phyloP scores from a whole-genome alignment of 2,888 invertebrate species.

The Drosophila putrida region DNA sequence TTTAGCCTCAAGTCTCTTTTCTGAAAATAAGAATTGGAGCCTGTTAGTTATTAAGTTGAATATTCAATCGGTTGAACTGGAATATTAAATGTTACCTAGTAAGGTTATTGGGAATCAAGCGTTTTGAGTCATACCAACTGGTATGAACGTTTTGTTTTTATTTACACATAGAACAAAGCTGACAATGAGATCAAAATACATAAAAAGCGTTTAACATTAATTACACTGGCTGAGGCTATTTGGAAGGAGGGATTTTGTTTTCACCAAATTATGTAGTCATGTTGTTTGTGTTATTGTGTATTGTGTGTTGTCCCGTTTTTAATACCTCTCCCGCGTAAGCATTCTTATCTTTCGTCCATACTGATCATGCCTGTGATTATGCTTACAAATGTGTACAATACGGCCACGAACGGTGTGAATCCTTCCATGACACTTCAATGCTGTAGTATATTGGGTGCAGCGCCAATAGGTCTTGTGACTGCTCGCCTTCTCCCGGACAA shows the following conservation, averaged over 20 bases:
- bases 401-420: constrained; percentile 79
- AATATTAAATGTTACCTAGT: constrained; percentile 2
- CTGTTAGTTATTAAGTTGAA: constrained; percentile 5
- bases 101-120: neutral
- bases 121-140: constrained; percentile 2
- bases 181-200: constrained; percentile 26
- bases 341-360: constrained; percentile 34
- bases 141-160: constrained; percentile 5
- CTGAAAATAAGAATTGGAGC: constrained; percentile 13
- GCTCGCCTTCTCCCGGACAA: constrained; percentile 83
- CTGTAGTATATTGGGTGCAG: constrained; percentile 84
- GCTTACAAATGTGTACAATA: constrained; percentile 78
- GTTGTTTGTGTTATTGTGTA: neutral
- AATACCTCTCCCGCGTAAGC: neutral
- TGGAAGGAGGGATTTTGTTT: neutral
- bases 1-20: constrained; percentile 52
- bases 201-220: constrained; percentile 7
- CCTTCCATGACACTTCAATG: constrained; percentile 82
- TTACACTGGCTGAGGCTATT: constrained; percentile 8
- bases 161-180: neutral
- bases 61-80: neutral
- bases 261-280: neutral
- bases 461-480: constrained; percentile 85
- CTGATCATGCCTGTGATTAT: constrained; percentile 76
- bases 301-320: neutral